Conservation (phyloP, 2,113 vertebrate species). For the Thamnaconus septentrionalis region DNA sequence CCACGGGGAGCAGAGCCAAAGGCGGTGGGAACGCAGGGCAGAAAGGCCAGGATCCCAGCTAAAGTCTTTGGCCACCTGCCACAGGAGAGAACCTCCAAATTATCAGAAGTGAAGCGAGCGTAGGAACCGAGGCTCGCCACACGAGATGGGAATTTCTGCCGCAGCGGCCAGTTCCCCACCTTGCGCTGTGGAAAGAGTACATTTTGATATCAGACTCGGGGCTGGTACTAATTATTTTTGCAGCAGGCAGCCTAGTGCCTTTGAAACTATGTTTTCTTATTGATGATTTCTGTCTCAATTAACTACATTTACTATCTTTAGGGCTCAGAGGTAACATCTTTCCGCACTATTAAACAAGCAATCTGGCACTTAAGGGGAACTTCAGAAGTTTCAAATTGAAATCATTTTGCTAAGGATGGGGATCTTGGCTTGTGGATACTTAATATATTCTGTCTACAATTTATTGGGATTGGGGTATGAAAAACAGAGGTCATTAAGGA, state of each 20-base stretch:
- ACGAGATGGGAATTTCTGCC: constrained; percentile 36
- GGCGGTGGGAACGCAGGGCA: constrained; percentile 77
- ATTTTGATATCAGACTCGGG: constrained; percentile 45
- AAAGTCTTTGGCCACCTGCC: constrained; percentile 89
- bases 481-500: no score
- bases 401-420: no score
- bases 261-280: constrained; percentile 29
- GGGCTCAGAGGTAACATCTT: constrained; percentile 5
- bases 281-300: constrained; percentile 24
- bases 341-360: constrained; percentile 2
- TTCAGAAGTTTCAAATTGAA: no score
- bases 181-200: constrained; percentile 25
- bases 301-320: constrained; percentile 23
- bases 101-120: not conserved
- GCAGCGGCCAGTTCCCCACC: constrained; percentile 7
- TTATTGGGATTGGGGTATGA: no score
- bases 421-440: no score
- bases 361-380: no score
- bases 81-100: constrained; percentile 13
- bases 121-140: not conserved
- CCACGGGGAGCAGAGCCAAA: constrained; percentile 72
- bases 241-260: constrained; percentile 36
- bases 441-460: no score
- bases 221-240: constrained; percentile 28
- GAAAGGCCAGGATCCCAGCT: constrained; percentile 83